Evolutionary conservation across 23 tunicate species (phyloP).

Genomic region (Corella eumyota): DNA sequence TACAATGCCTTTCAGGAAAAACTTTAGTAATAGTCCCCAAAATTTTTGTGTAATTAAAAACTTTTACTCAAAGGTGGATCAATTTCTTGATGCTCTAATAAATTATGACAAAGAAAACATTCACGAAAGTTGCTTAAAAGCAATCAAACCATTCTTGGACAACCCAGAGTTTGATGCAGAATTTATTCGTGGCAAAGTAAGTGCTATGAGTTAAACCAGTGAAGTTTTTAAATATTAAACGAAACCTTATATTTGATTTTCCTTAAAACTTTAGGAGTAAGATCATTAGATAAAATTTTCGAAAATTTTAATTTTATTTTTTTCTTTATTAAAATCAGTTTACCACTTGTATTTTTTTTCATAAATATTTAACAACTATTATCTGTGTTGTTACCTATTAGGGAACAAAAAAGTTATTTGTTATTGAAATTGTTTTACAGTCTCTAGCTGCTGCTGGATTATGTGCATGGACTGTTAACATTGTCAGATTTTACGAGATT

Average conservation of each 20-base stretch:
- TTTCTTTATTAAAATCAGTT: no score
- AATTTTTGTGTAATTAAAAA: neutral
- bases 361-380: no score
- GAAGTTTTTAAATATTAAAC: neutral
- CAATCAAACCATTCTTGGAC: constrained; percentile 80
- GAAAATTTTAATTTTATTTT: neutral
- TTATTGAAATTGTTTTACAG: constrained; percentile 17
- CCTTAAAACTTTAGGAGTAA: constrained; percentile 4
- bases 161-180: constrained; percentile 82
- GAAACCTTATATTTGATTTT: neutral
- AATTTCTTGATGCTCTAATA: constrained; percentile 68
- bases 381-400: no score
- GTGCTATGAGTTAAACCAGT: neutral
- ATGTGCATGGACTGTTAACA: constrained; percentile 95
- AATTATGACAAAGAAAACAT: constrained; percentile 93
- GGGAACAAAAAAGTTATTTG: no score
- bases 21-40: neutral
- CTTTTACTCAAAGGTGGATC: constrained; percentile 44
- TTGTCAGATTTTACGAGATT: constrained; percentile 82
- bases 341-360: no score
- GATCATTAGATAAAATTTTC: neutral
- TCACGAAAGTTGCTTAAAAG: constrained; percentile 80
- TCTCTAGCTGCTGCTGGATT: constrained; percentile 92
- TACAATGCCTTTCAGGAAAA: neutral
- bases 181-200: constrained; percentile 65